These are phyloP conservation scores for Centropus bengalensis DNA, from an alignment of 2,113 vertebrate genomes.

Conservation along the genomic window DNA sequence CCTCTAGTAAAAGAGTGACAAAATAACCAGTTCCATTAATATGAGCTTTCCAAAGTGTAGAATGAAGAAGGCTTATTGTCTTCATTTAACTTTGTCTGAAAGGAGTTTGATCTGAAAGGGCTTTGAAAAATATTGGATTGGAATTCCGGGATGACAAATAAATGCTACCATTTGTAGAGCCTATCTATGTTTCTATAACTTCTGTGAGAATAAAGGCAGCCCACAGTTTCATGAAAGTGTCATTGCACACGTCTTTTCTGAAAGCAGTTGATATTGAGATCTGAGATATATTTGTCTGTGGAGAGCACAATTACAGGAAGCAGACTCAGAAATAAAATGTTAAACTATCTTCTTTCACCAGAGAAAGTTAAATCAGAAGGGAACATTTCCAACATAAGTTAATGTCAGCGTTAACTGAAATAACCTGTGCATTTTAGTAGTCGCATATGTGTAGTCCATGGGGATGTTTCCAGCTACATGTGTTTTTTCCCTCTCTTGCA, in stretches of 20 bases:
- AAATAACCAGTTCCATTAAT: neutral
- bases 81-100: neutral
- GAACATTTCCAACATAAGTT: neutral
- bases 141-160: neutral
- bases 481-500: neutral
- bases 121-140: neutral
- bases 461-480: constrained; percentile 9
- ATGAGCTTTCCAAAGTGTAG: neutral
- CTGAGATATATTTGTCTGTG: neutral
- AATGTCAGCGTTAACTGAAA: neutral
- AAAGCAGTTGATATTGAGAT: neutral
- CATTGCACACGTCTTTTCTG: neutral
- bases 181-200: neutral
- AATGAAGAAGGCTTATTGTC: neutral
- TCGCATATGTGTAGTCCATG: neutral
- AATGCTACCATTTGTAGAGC: neutral
- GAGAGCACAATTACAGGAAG: neutral
- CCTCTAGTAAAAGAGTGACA: neutral
- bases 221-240: neutral
- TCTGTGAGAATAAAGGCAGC: neutral
- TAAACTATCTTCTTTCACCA: neutral
- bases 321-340: neutral
- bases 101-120: neutral
- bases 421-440: constrained; percentile 28
- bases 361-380: neutral